A percentile compares a stretch with the other conserved stretches of the same genome.
Evolutionary conservation across 2,888 invertebrate genomes (phyloP).

Genomic region (Opisthograptis luteolata): DNA sequence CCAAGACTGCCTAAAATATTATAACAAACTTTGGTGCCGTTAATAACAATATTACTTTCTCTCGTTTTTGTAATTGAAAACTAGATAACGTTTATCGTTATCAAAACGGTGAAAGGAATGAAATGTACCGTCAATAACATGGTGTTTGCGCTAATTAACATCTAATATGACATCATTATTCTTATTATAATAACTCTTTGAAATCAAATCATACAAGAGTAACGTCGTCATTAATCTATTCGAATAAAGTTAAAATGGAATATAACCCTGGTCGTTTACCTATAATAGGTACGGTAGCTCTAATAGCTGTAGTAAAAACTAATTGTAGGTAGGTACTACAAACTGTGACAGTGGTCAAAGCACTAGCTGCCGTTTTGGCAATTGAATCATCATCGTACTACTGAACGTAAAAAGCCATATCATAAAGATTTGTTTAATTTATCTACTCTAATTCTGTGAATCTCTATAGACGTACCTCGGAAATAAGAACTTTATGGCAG

Average conservation of each 20-base stretch:
- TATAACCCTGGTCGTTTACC: too few relatives aligned
- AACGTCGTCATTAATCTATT: too few relatives aligned
- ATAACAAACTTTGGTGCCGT: slow-evolving; percentile 67
- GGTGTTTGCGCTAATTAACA: too few relatives aligned
- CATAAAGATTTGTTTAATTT: slow-evolving; percentile 4
- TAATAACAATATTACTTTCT: slow-evolving; percentile 70
- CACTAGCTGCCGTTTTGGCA: neutral
- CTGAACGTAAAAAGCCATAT: slow-evolving; percentile 3
- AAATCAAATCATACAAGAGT: too few relatives aligned
- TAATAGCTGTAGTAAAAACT: too few relatives aligned
- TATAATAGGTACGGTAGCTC: too few relatives aligned
- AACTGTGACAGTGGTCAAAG: too few relatives aligned
- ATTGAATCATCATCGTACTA: slow-evolving; percentile 4
- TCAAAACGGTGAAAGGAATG: slow-evolving; percentile 11
- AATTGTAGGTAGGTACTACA: too few relatives aligned
- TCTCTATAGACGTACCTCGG: slow-evolving; percentile 16
- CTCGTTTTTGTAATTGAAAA: slow-evolving; percentile 47
- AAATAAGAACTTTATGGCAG: slow-evolving; percentile 48
- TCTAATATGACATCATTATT: too few relatives aligned
- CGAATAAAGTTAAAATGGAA: too few relatives aligned
- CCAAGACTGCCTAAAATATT: slow-evolving; percentile 73
- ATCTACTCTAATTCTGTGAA: neutral
- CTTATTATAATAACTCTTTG: too few relatives aligned
- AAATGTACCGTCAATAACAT: neutral
- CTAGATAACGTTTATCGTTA: slow-evolving; percentile 37